Evolutionary conservation across 2,113 vertebrate species (phyloP), one percentile per base, ranked within the genome.

Genomic region (Varanus komodoensis): DNA sequence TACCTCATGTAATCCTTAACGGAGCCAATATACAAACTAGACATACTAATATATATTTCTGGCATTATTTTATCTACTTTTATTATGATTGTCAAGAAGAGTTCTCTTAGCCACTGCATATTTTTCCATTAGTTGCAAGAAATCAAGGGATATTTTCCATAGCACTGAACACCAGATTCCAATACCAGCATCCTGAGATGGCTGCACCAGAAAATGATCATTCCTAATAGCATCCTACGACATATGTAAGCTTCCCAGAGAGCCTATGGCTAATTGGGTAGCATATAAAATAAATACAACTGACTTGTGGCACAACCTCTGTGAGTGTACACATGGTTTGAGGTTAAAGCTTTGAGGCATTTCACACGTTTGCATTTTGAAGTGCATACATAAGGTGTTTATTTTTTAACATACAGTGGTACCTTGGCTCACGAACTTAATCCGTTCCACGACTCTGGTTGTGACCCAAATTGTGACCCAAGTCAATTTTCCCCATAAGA

Each of bases 21-120:
- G 75, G 69, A 86, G 83, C 73, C 74, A 77, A 68, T 48, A 90
- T 91, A 93, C 90, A 75, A 86, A 93, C 87, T 88, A 94, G 93
- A 74, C 86, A 86, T 88, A 69, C 34, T 8, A 50, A 83, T 86
- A 86, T 80, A 94, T 95, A 87, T 87, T 92, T 95, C 92, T 19
- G 74, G 11, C 32, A 61, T 44, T 29, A 52, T 94, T 92, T 80
- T 94, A 77, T 95, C 93, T 92, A 87, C 79, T 94, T 90, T 93
- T 92, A 74, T 94, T 90, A 90, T 69, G 87, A 8, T 54, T 74
- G 61, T 86, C 91, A 50, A 91, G 82, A 92, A 91, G 21, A 54
- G 8, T 27, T 32, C 8, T 11, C 7, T 27, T 27, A 8, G 6
- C 61, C 17, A 15, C 61, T 19, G 3, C 61, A 4, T 3, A 1